A percentile compares a stretch with the other conserved stretches of the same genome.
These are phyloP conservation scores for Epistrophe eligans DNA, from an alignment of 2,888 invertebrate species.

Conservation along the genomic window DNA sequence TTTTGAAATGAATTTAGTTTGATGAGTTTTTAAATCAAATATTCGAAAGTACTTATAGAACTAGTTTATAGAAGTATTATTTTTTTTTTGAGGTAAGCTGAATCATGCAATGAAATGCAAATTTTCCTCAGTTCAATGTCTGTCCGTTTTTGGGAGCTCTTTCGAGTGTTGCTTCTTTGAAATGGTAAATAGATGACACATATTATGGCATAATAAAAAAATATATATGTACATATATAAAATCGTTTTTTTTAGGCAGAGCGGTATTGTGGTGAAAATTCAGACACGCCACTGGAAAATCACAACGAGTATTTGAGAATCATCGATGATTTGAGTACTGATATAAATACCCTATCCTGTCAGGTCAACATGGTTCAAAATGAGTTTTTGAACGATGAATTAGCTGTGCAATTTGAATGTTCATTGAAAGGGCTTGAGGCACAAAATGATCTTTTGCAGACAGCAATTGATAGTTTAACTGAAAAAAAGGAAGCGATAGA, in stretches of 20 bases:
- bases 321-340: slow-evolving; percentile 81
- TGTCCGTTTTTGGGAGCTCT: slow-evolving; percentile 29
- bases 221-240: slow-evolving; percentile 3
- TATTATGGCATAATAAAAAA: neutral
- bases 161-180: slow-evolving; percentile 55
- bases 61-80: slow-evolving; percentile 16
- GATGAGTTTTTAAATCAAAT: slow-evolving; percentile 59
- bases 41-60: neutral
- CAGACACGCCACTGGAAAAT: slow-evolving; percentile 74
- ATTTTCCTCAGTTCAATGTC: slow-evolving; percentile 37
- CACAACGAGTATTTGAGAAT: slow-evolving; percentile 81
- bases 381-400: slow-evolving; percentile 75
- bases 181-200: slow-evolving; percentile 50
- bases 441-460: slow-evolving; percentile 79
- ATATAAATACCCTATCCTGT: slow-evolving; percentile 80
- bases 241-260: slow-evolving; percentile 64
- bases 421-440: slow-evolving; percentile 78
- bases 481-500: slow-evolving; percentile 50
- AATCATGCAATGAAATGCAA: slow-evolving; percentile 32
- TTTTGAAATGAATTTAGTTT: slow-evolving; percentile 64
- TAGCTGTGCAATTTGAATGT: slow-evolving; percentile 72
- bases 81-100: neutral
- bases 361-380: slow-evolving; percentile 80
- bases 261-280: slow-evolving; percentile 77
- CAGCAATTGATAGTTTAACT: slow-evolving; percentile 76